Evolutionary conservation across 2,113 vertebrate species (phyloP), one percentile per base, ranked within the genome.

Genomic region (Chrysemys picta): DNA sequence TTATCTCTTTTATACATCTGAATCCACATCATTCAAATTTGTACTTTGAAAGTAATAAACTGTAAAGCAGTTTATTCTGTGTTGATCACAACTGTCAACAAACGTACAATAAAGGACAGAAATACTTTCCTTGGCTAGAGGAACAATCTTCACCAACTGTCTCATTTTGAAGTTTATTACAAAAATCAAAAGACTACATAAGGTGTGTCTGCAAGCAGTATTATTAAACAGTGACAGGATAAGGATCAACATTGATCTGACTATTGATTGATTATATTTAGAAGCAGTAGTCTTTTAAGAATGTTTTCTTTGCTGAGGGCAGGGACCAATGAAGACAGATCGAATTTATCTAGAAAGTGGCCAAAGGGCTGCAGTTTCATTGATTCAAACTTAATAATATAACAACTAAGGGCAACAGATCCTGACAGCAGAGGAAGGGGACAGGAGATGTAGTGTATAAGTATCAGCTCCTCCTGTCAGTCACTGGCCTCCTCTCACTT

Each of bases 1-100:
- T 98, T 98, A 98, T 98, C 98, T 98, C 98, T 98, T 98, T 99
- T 98, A 98, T 98, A 98, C 98, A 98, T 98, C 98, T 98, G 98
- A 98, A 98, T 98, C 98, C 97, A 96, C 95, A 96, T 92, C 98
- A 98, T 98, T 98, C 98, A 98, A 98, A 98, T 98, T 98, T 96
- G 97, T 97, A 98, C 97, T 98, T 97, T 97, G 94, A 98, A 98
- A 98, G 98, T 98, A 98, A 98, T 98, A 98, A 98, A 98, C 97
- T 97, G 96, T 97, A 98, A 98, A 98, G 97, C 95, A 97, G 96
- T 97, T 98, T 97, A 97, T 98, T 98, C 97, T 80, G 54, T 93
- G 94, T 95, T 93, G 97, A 97, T 98, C 91, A 96, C 97, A 98
- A 98, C 94, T 98, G 98, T 98, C 98, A 98, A 98, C 97, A 98